A percentile compares a stretch with the other conserved stretches of the same genome.
Evolutionary conservation across 1,140 invertebrate genomes (phyloP).

Genomic region (Aphelinus certus): DNA sequence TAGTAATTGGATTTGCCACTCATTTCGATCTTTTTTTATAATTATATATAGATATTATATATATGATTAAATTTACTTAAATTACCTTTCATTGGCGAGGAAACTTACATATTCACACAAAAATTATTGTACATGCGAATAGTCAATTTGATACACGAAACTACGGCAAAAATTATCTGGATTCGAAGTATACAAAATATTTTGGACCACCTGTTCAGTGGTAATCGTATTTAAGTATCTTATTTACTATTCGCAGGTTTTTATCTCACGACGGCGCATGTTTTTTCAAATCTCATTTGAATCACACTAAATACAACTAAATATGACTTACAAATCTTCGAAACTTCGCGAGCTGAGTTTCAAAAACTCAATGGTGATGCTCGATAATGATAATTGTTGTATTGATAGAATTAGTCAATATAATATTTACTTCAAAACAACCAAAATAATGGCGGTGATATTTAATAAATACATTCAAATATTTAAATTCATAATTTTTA

Average conservation of each 20-base stretch:
- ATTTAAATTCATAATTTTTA: too few relatives aligned
- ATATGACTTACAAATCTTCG: slow-evolving; percentile 21
- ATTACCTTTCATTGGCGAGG: slow-evolving; percentile 57
- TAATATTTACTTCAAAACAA: too few relatives aligned
- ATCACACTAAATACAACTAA: slow-evolving; percentile 34
- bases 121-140: slow-evolving; percentile 15
- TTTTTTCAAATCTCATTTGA: slow-evolving; percentile 29
- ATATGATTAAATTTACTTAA: neutral
- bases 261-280: slow-evolving; percentile 26
- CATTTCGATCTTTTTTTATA: too few relatives aligned
- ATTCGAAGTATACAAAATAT: neutral
- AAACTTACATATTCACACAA: slow-evolving; percentile 64
- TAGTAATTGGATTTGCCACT: too few relatives aligned
- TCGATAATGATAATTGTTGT: neutral
- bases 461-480: too few relatives aligned
- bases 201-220: neutral
- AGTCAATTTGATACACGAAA: slow-evolving; percentile 19
- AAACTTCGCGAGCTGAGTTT: neutral
- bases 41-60: too few relatives aligned
- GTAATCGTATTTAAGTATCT: slow-evolving; percentile 1
- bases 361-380: neutral
- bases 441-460: too few relatives aligned
- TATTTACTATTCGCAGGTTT: slow-evolving; percentile 27
- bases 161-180: neutral
- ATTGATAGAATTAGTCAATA: too few relatives aligned